phyloP scores from a whole-genome alignment of 2,888 invertebrate species.

The Notocelia uddmanniana region DNA sequence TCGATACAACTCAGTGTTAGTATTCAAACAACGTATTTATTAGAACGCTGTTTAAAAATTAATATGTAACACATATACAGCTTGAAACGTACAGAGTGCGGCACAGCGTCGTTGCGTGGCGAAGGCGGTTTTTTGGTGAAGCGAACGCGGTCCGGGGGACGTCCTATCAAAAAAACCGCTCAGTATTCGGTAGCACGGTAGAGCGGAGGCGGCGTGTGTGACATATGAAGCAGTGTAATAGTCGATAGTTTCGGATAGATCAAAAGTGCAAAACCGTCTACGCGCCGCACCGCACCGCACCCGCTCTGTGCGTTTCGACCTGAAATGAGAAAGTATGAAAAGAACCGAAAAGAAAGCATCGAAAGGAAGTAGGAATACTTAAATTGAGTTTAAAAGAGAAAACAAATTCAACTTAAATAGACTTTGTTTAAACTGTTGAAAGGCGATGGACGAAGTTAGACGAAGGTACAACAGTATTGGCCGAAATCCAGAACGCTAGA shows the following conservation, averaged over 20 bases:
- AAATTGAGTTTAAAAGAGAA: neutral
- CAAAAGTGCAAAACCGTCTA: too few relatives aligned
- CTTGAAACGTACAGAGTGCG: too few relatives aligned
- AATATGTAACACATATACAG: slow-evolving; percentile 23
- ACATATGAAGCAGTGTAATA: too few relatives aligned
- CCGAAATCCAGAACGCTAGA: slow-evolving; percentile 22
- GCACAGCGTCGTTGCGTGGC: too few relatives aligned
- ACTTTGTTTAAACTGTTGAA: slow-evolving; percentile 8
- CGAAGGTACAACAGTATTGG: slow-evolving; percentile 21
- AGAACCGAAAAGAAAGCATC: neutral
- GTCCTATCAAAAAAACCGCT: too few relatives aligned
- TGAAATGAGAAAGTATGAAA: slow-evolving; percentile 2
- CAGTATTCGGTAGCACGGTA: too few relatives aligned
- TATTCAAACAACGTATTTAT: neutral
- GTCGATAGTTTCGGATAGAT: too few relatives aligned
- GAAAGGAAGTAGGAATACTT: neutral
- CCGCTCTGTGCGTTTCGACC: too few relatives aligned
- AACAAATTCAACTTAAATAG: slow-evolving; percentile 18
- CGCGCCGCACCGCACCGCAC: too few relatives aligned
- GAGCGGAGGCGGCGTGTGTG: too few relatives aligned
- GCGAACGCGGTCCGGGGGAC: too few relatives aligned
- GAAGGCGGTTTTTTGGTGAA: too few relatives aligned
- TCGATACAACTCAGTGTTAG: neutral
- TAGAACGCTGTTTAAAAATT: neutral
- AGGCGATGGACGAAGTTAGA: neutral